phyloP scores from a whole-genome alignment of 2,797 vertebrate genomes.

The Lagodon rhomboides region DNA sequence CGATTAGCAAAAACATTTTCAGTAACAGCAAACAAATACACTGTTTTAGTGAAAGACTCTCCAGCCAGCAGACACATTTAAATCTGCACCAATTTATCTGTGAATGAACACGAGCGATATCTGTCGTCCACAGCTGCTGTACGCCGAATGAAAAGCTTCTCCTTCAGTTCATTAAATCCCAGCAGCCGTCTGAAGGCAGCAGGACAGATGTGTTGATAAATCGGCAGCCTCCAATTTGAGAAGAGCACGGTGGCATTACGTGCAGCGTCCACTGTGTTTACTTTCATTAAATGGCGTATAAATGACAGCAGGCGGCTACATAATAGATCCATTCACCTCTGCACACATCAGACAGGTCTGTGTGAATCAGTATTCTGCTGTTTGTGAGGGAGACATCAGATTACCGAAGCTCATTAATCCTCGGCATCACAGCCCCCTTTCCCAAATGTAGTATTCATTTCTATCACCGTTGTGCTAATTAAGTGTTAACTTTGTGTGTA shows the following conservation, averaged over 20 bases:
- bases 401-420: conserved; percentile 1
- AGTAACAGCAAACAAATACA: neutral
- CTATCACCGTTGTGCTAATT: neutral
- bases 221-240: conserved; percentile 22
- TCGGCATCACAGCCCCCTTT: neutral
- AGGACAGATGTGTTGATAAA: neutral
- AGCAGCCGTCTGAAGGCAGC: conserved; percentile 10
- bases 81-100: neutral
- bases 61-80: neutral
- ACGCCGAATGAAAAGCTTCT: neutral
- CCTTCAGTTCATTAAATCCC: neutral
- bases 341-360: neutral
- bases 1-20: too few species aligned
- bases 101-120: neutral
- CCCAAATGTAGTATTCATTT: neutral
- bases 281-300: conserved; percentile 10
- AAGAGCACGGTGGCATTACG: neutral
- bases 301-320: neutral
- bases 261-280: neutral
- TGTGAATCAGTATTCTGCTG: neutral
- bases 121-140: conserved; percentile 8
- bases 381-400: neutral
- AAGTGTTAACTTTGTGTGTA: neutral
- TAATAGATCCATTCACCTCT: neutral
- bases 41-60: neutral